phyloP scores from a whole-genome alignment of 2,888 invertebrate species.

The Chloroclysta siterata region DNA sequence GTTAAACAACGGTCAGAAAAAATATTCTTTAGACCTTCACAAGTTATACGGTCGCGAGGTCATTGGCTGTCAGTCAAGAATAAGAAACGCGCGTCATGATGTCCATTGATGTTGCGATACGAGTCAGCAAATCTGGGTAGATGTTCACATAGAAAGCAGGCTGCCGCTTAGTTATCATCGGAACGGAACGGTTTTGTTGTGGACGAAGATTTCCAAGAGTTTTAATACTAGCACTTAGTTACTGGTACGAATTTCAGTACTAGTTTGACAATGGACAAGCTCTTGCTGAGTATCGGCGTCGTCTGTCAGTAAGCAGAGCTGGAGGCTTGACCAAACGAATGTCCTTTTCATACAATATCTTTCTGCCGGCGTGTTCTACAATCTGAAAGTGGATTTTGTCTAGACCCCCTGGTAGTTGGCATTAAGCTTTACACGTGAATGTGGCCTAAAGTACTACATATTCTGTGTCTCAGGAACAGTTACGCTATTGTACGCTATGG shows the following conservation, averaged over 20 bases:
- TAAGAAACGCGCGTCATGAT: slow-evolving; percentile 62
- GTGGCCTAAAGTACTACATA: slow-evolving; percentile 6
- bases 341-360: too few relatives aligned
- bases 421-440: slow-evolving; percentile 5
- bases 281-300: neutral
- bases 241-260: too few relatives aligned
- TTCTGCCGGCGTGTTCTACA: too few relatives aligned
- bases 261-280: too few relatives aligned
- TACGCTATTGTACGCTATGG: slow-evolving; percentile 32
- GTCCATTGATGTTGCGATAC: slow-evolving; percentile 58
- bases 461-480: slow-evolving; percentile 31
- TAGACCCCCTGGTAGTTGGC: neutral
- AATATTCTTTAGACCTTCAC: slow-evolving; percentile 56
- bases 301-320: too few relatives aligned
- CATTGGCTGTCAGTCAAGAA: slow-evolving; percentile 59
- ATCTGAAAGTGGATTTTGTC: too few relatives aligned
- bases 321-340: too few relatives aligned
- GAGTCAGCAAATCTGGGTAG: slow-evolving; percentile 20
- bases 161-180: neutral
- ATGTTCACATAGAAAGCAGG: slow-evolving; percentile 18
- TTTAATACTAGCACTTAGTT: too few relatives aligned
- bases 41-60: slow-evolving; percentile 60
- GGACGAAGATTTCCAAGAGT: too few relatives aligned
- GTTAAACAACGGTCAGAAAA: slow-evolving; percentile 51
- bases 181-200: neutral